phyloP scores from a whole-genome alignment of 2,113 vertebrate genomes.

The Origma solitaria region DNA sequence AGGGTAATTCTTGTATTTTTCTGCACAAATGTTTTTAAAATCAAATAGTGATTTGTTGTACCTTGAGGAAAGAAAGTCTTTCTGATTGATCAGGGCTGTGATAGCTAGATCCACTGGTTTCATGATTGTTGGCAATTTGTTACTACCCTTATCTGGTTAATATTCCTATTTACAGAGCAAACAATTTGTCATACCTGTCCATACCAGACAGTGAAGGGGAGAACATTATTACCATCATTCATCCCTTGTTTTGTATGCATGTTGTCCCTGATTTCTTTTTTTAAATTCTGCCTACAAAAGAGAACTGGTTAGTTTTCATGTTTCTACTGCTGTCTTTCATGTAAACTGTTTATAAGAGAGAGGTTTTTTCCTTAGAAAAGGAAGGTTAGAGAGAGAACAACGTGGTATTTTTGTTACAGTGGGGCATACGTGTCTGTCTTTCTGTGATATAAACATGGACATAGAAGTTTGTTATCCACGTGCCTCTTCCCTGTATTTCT shows the following conservation, averaged over 20 bases:
- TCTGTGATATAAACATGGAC: background rate
- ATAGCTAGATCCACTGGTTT: background rate
- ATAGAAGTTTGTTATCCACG: background rate
- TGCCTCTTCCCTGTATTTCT: background rate
- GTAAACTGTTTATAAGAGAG: background rate
- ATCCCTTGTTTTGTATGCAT: background rate
- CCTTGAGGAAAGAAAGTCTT: background rate
- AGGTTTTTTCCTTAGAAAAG: background rate
- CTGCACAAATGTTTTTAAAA: background rate
- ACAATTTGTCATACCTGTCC: background rate
- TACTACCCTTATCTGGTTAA: background rate
- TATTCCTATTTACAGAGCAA: background rate
- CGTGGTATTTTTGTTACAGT: background rate
- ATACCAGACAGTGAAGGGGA: background rate
- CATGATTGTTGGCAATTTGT: background rate
- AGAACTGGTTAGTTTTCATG: background rate
- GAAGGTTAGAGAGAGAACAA: background rate
- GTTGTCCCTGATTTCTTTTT: background rate
- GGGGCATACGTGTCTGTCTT: fast-evolving
- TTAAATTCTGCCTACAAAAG: background rate
- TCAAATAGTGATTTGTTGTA: background rate
- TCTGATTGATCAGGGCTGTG: background rate
- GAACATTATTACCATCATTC: background rate
- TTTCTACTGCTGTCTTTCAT: background rate
- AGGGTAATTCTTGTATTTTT: background rate